These are phyloP conservation scores for Aradophagus sp. DNA, from an alignment of 1,140 invertebrate species.

Conservation along the genomic window DNA sequence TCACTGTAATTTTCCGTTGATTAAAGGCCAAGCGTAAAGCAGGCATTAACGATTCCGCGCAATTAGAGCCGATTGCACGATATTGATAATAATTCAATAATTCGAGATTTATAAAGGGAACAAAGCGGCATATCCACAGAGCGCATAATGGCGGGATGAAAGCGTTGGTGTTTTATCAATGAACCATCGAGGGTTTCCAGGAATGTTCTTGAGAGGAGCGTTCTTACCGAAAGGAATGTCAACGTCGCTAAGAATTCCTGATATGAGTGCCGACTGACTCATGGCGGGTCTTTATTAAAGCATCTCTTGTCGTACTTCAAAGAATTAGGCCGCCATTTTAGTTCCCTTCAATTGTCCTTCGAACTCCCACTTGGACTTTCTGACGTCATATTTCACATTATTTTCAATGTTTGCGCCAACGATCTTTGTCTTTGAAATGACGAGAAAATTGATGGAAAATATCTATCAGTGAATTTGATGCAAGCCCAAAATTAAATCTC, in stretches of 20 bases:
- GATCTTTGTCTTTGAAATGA: no score
- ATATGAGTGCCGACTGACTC: constrained; percentile 64
- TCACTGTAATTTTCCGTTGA: no score
- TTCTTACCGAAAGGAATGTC: constrained; percentile 62
- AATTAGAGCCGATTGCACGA: no score
- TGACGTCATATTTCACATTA: constrained; percentile 26
- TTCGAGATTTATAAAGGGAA: constrained; percentile 25
- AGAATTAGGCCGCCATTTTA: constrained; percentile 57
- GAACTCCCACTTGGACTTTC: constrained; percentile 17
- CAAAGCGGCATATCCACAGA: constrained; percentile 27
- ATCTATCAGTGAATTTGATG: no score
- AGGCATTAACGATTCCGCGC: no score
- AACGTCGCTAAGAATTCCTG: constrained; percentile 66
- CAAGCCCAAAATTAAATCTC: no score
- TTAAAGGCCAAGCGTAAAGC: no score
- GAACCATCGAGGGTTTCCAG: constrained; percentile 56
- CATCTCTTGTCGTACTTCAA: constrained; percentile 45
- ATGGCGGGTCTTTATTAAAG: constrained; percentile 70
- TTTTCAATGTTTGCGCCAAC: no score
- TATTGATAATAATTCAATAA: constrained; percentile 3
- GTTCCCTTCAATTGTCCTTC: constrained; percentile 41
- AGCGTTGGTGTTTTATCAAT: constrained; percentile 61
- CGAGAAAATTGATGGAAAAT: no score
- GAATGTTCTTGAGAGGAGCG: constrained; percentile 60
- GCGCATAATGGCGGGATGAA: constrained; percentile 28